Evolutionary conservation across 2,888 invertebrate genomes (phyloP), one percentile per base, ranked within the genome.

Genomic region (Hydropsyche betteni): DNA sequence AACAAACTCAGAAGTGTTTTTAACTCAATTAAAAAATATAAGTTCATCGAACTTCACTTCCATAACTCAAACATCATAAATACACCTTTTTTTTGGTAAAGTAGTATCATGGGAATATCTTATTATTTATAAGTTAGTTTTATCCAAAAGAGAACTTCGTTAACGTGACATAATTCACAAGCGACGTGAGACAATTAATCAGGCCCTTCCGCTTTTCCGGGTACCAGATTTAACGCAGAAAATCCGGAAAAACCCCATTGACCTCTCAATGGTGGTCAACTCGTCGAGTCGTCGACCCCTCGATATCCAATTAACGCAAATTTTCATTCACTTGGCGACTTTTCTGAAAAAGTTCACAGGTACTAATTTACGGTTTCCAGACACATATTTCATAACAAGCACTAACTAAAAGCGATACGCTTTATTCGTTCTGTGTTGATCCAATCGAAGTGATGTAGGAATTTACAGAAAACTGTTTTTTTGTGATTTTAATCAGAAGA

Each of bases 371-470:
- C n/a, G 16, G n/a, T 58, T 24, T 16, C 58, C 58, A 58, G 58
- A 58, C 58, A 58, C 58, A 58, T 58, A 58, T 58, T 58, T 58
- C 58, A 58, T 24, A 58, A 58, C 58, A 14, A 16, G 58, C 3
- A 7, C 58, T 58, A 8, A 24, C 24, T 24, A 24, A 24, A 58
- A 14, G 58, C 8, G 4, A 5, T 24, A 24, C 58, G 16, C 12
- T 14, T 53, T 14, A 53, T 53, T 8, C 24, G 58, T 16, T 12
- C 6, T 8, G 16, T n/a, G 53, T 44, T 58, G 58, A 58, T 58
- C 24, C 58, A 58, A 58, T 58, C 16, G 4, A 0, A 8, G 5
- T 24, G 58, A 58, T 24, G 4, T 58, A 58, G 4, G 44, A 44
- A 2, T 14, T 58, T 8, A 58, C 6, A 24, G 16, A 3, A 55